Evolutionary conservation across 2,797 vertebrate genomes (phyloP).

Genomic region (Diglossa cyanea): DNA sequence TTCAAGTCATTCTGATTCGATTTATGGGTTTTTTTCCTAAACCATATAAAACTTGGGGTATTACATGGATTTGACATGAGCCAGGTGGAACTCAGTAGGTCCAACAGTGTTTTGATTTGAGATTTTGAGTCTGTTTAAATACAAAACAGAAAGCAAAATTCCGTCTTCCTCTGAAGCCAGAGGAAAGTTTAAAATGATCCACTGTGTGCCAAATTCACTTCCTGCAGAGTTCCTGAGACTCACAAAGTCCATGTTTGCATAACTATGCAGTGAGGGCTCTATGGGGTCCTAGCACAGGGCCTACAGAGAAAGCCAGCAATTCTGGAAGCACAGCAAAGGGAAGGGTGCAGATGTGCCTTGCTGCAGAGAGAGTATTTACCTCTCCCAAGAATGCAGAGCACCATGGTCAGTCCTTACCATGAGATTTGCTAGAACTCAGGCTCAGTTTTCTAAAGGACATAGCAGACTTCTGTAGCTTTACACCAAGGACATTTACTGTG

Average conservation of each 20-base stretch:
- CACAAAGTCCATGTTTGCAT: neutral
- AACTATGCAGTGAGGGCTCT: neutral
- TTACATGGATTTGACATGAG: constrained; percentile 47
- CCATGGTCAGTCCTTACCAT: neutral
- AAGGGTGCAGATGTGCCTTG: neutral
- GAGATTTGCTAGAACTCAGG: neutral
- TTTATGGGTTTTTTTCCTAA: constrained; percentile 1
- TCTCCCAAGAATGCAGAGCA: neutral
- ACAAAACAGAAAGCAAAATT: constrained; percentile 42
- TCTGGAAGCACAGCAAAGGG: neutral
- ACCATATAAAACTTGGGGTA: constrained; percentile 25
- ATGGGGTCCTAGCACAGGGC: neutral
- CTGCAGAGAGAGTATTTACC: neutral
- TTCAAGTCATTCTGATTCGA: constrained; percentile 7
- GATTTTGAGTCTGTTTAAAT: constrained; percentile 42
- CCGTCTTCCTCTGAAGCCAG: neutral
- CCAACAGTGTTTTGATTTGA: neutral
- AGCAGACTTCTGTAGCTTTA: neutral
- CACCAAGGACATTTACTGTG: neutral
- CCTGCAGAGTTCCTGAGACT: neutral
- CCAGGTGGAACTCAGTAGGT: constrained; percentile 30
- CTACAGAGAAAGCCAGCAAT: neutral
- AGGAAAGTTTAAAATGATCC: neutral
- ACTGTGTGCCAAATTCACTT: neutral
- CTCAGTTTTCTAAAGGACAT: neutral